These are phyloP conservation scores for Ceratotherium simum DNA, from an alignment of 2,113 vertebrate genomes.

Conservation along the genomic window DNA sequence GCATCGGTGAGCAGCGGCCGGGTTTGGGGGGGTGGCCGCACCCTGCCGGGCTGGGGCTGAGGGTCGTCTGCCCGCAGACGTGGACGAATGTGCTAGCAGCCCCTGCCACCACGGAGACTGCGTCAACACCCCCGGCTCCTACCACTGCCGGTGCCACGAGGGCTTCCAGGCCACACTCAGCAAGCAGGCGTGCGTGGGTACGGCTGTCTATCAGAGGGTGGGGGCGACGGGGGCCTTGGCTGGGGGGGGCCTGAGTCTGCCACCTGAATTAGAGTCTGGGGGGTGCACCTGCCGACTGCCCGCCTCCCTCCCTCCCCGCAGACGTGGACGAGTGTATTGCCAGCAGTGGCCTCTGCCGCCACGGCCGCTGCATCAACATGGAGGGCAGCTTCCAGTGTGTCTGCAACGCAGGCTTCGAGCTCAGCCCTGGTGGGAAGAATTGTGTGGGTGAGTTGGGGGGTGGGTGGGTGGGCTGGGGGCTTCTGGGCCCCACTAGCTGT, in stretches of 20 bases:
- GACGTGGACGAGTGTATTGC: constrained; percentile 96
- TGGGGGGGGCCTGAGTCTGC: background rate
- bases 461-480: fast-evolving
- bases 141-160: constrained; percentile 94
- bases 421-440: constrained; percentile 93
- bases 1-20: constrained; percentile 88
- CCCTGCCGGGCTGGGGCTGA: background rate
- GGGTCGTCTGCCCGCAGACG: constrained; percentile 83
- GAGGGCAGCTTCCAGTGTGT: constrained; percentile 97
- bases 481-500: background rate
- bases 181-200: constrained; percentile 94
- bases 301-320: constrained; percentile 57
- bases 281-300: fast-evolving
- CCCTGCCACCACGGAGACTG: constrained; percentile 95
- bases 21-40: fast-evolving
- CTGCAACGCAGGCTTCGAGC: constrained; percentile 95
- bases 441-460: constrained; percentile 90
- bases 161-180: constrained; percentile 94
- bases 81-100: constrained; percentile 94
- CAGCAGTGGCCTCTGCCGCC: constrained; percentile 94
- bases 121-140: constrained; percentile 93
- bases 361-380: constrained; percentile 95
- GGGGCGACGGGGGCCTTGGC: background rate
- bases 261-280: background rate
- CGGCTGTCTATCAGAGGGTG: background rate